Evolutionary conservation across 2,797 vertebrate species (phyloP).

Genomic region (Phalloptychus januarius): DNA sequence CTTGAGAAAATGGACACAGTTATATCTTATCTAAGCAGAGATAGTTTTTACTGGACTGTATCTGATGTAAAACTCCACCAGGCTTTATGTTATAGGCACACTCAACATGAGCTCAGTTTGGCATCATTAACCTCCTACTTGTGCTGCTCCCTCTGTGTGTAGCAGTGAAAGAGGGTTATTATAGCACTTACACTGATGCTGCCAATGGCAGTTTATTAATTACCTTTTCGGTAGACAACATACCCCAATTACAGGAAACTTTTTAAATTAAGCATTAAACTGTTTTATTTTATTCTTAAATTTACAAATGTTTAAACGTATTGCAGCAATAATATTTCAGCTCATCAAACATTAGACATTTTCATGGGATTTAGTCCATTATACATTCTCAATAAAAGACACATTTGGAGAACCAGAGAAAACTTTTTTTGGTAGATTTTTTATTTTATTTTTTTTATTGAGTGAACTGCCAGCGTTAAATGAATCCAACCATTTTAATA

Average conservation of each 20-base stretch:
- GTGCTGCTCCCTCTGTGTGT: not conserved
- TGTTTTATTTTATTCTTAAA: not conserved
- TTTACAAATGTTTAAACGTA: not conserved
- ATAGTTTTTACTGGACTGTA: not conserved
- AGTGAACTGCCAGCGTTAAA: not conserved
- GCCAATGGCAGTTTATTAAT: slow-evolving; percentile 5
- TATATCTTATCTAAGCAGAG: not conserved
- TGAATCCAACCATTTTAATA: not conserved
- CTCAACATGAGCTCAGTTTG: slow-evolving; percentile 1
- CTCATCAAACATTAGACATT: not conserved
- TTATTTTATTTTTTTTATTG: too few relatives aligned
- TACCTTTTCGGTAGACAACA: slow-evolving; percentile 1
- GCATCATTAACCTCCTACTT: slow-evolving; percentile 6
- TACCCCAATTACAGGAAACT: not conserved
- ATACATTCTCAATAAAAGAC: not conserved
- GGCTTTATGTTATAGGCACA: slow-evolving; percentile 1
- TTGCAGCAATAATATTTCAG: not conserved
- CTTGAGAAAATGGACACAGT: slow-evolving; percentile 4
- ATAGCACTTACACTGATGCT: slow-evolving; percentile 11
- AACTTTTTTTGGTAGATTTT: not conserved
- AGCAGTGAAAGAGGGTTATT: not conserved
- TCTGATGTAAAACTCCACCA: not conserved
- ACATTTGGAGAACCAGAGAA: not conserved
- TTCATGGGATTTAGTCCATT: not conserved
- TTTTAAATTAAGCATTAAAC: not conserved